Evolutionary conservation across 2,797 vertebrate species (phyloP), one percentile per base, ranked within the genome.

Genomic region (Hydrocynus forskahlii): DNA sequence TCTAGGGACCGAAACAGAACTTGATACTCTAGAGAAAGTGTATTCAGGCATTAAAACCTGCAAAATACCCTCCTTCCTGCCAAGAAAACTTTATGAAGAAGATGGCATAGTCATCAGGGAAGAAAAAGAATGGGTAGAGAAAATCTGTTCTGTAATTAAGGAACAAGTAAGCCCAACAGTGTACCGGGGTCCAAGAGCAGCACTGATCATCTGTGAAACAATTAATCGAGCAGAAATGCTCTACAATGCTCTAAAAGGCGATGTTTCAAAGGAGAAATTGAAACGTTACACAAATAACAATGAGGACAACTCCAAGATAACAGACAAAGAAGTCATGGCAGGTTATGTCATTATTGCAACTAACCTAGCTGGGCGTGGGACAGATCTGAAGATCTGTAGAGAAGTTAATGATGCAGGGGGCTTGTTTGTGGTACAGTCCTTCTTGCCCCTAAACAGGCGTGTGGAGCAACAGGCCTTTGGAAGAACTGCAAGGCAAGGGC

Each of bases 351-450:
- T 94, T 13, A 81, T 94, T 55, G 89, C 92, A 43, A 93, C 92
- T 66, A 94, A 94, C 52, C 86, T 93, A 0, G 91, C 91, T 70
- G 92, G 92, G 71, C 83, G 92, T 60, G 88, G 87, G 1, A 89
- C 88, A 57, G 88, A 89, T 38, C 55, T 89, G n/a, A 86, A 88
- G 57, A 79, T 89, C 7, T 63, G 74, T 13, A 0, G 73, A 0
- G 7, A 80, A 2, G 88, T 88, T 5, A 86, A 88, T 50, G 12
- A 21, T 0, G 79, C 82, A 29, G 88, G 88, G 25, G 87, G 87
- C 5, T 54, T 89, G 38, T 84, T 91, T 50, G 91, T 93, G 4
- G 12, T 93, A n/a, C 91, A 92, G 71, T 93, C 90, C 4, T 92
- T 93, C 73, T 69, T 94, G 43, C 89, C 90, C 0, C 48, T 76